Evolutionary conservation across 2,888 invertebrate genomes (phyloP), one percentile per base, ranked within the genome.

Genomic region (Drosophila recens): DNA sequence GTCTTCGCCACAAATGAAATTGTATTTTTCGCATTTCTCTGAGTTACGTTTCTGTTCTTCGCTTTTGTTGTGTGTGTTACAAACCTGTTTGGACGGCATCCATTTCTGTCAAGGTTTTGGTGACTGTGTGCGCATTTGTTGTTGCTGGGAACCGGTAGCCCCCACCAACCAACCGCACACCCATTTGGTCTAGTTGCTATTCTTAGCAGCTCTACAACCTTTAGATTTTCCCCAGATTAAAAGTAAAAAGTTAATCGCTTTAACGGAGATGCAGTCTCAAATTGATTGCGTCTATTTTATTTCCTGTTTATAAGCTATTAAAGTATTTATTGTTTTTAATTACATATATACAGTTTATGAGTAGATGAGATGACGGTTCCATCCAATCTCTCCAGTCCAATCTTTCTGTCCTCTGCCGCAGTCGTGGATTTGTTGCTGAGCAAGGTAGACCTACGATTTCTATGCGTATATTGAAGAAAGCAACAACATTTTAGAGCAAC

Each of bases 11-110:
- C 75, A 72, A 65, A 67, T 65, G 59, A 33, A 10, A 56, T 57
- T 65, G 69, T 54, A 52, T 65, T 57, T 58, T 76, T 84, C 87
- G 63, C 78, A 74, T 89, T 87, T 87, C 74, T 78, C 58, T 78
- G 67, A 70, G 61, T 62, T 63, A 48, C 58, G 59, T 45, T 53
- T 80, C 8, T 70, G 46, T 68, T 46, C 58, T 13, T 61, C 48
- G 52, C 20, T 67, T 54, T 48, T 48, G n/a, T 23, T 59, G 20
- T 27, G 48, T 27, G 48, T 57, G 65, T 67, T 71, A 57, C 66
- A 82, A 86, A 90, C 83, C 78, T 72, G 87, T 90, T 90, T 75
- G 11, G 42, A 61, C 57, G 43, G 38, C 76, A 71, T 57, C 51
- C 64, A 67, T 67, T 71, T 80, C 62, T 72, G 65, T 46, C 75